Evolutionary conservation across 2,888 invertebrate species (phyloP).

Genomic region (Boloria selene): DNA sequence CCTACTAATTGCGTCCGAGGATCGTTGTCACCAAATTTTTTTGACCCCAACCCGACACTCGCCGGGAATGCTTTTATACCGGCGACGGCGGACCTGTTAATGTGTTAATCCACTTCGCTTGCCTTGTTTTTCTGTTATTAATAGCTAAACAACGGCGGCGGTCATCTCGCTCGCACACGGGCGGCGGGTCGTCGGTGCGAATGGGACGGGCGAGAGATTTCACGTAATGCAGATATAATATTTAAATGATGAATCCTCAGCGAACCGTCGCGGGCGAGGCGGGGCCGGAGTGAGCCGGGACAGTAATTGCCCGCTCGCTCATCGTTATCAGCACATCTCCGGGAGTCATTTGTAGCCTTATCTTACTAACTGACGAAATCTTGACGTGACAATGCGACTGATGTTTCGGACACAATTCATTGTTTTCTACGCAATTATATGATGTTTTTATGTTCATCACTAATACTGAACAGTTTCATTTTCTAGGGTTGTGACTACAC

Average conservation of each 20-base stretch:
- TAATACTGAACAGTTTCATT: not conserved
- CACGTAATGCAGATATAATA: conserved; percentile 42
- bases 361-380: conserved; percentile 17
- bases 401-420: not conserved
- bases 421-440: conserved; percentile 12
- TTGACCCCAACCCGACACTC: conserved; percentile 51
- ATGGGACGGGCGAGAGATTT: conserved; percentile 37
- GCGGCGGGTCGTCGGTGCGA: conserved; percentile 25
- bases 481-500: not conserved
- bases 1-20: conserved; percentile 48
- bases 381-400: conserved; percentile 16
- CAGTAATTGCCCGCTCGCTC: conserved; percentile 27
- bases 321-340: conserved; percentile 29
- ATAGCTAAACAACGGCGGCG: conserved; percentile 65
- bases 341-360: conserved; percentile 26
- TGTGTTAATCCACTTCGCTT: conserved; percentile 79
- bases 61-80: conserved; percentile 74
- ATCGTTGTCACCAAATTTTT: conserved; percentile 57
- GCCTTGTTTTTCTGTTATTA: conserved; percentile 70
- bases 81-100: conserved; percentile 70
- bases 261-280: conserved; percentile 33
- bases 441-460: not conserved
- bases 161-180: conserved; percentile 49
- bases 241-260: conserved; percentile 50
- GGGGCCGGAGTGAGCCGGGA: conserved; percentile 22